Evolutionary conservation across 2,888 invertebrate genomes (phyloP).

Genomic region (Lasioglossum vierecki): DNA sequence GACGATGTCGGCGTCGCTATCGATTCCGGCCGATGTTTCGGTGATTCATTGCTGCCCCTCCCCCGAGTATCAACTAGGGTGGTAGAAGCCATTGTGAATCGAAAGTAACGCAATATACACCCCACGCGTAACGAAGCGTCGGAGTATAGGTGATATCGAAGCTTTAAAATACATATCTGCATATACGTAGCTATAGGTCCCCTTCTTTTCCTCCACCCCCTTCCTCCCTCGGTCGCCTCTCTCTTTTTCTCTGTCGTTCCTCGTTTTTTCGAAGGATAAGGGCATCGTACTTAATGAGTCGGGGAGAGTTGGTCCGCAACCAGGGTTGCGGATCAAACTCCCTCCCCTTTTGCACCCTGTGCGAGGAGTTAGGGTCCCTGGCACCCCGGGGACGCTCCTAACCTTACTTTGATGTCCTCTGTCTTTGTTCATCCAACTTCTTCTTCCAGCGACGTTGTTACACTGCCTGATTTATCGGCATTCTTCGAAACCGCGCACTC

Average conservation of each 20-base stretch:
- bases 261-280: constrained; percentile 72
- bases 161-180: constrained; percentile 81
- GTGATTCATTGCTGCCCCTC: constrained; percentile 76
- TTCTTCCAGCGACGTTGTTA: constrained; percentile 64
- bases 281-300: constrained; percentile 82
- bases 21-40: constrained; percentile 74
- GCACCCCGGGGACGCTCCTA: constrained; percentile 79
- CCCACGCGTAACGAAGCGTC: constrained; percentile 77
- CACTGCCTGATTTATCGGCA: constrained; percentile 85
- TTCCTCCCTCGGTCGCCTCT: background rate
- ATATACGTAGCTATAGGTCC: constrained; percentile 70
- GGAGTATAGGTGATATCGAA: constrained; percentile 79
- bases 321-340: constrained; percentile 65
- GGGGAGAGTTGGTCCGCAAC: constrained; percentile 74
- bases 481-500: constrained; percentile 84
- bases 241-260: constrained; percentile 36
- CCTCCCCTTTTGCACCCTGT: constrained; percentile 58
- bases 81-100: constrained; percentile 76
- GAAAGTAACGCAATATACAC: constrained; percentile 80
- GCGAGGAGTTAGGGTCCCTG: constrained; percentile 64
- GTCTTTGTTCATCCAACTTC: constrained; percentile 52
- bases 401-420: constrained; percentile 66
- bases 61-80: constrained; percentile 57
- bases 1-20: constrained; percentile 66
- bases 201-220: constrained; percentile 48